phyloP scores from a whole-genome alignment of 2,888 invertebrate genomes.

The Oegoconia quadripuncta region DNA sequence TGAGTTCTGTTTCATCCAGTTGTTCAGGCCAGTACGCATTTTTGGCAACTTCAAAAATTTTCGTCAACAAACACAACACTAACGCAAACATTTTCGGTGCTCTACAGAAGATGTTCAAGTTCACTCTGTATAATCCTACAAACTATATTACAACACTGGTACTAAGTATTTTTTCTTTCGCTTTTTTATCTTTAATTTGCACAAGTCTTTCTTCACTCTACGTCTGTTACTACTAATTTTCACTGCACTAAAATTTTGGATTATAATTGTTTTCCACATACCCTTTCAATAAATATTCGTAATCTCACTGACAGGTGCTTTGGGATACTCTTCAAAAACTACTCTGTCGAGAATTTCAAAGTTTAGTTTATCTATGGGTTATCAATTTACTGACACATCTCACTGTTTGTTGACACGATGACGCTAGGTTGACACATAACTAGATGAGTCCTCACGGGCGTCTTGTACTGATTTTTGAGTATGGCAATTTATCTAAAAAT shows the following conservation, averaged over 20 bases:
- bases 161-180: slow-evolving; percentile 51
- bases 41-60: slow-evolving; percentile 48
- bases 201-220: slow-evolving; percentile 26
- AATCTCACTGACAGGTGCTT: slow-evolving; percentile 12
- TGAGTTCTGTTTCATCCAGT: slow-evolving; percentile 13
- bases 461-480: slow-evolving; percentile 51
- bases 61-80: slow-evolving; percentile 53
- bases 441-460: slow-evolving; percentile 33
- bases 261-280: slow-evolving; percentile 34
- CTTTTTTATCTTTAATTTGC: slow-evolving; percentile 38
- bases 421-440: too few species aligned
- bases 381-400: slow-evolving; percentile 36
- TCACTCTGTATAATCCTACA: too few species aligned
- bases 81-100: slow-evolving; percentile 54
- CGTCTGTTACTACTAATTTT: slow-evolving; percentile 20
- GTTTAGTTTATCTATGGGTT: slow-evolving; percentile 52
- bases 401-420: slow-evolving; percentile 23
- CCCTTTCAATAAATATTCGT: too few species aligned
- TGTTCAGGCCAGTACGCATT: slow-evolving; percentile 26
- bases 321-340: too few species aligned
- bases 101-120: slow-evolving; percentile 20
- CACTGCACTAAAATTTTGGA: slow-evolving; percentile 25
- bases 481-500: slow-evolving; percentile 27
- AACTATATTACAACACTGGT: too few species aligned
- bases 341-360: too few species aligned